Base-by-base conservation (phyloP, 2,888 invertebrate genomes). In the Ormyrus thymus region DNA sequence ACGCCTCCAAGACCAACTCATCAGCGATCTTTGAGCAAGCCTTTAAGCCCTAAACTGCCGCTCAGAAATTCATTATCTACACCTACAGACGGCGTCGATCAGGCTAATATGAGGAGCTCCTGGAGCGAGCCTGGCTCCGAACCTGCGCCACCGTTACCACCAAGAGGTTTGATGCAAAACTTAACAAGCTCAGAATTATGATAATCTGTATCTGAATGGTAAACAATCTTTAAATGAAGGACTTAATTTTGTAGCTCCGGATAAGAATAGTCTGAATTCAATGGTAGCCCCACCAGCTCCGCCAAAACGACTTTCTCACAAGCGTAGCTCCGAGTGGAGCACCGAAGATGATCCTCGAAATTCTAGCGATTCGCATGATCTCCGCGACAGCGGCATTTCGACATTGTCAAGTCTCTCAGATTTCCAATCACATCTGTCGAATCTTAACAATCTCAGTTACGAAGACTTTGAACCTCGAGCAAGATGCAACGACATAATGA, bases 141-240 rank as follows among this genome's bases (percentile, higher is more conserved):
- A 0, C 96, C 96, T 15, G 89, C 89, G 0, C 89, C 89, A 1
- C 96, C 96, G 0, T 87, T 96, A 76, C 96, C 96, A 5, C 96
- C 96, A 0, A 91, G 96, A 80, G 95, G 95, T 7, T 77, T 29
- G 29, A 29, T 29, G 4, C 29, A 4, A 29, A 29, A 4, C 29
- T 29, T 29, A 29, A 9, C n/a, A 11, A 65, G n/a, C 46, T 65
- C 29, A 29, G 29, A 29, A 29, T 29, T 29, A 29, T 29, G 29
- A 29, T 29, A 29, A 29, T 29, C 29, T 29, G 29, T 29, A 29
- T 3, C 29, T 29, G 29, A 29, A 29, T 29, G 29, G 29, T 29
- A 29, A 29, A 29, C 29, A 29, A 29, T 29, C 29, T 29, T 29
- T 29, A 29, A 29, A 29, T 29, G 29, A 29, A 29, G 29, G 29